phyloP scores from a whole-genome alignment of 2,888 invertebrate genomes.

The Leucoma salicis region DNA sequence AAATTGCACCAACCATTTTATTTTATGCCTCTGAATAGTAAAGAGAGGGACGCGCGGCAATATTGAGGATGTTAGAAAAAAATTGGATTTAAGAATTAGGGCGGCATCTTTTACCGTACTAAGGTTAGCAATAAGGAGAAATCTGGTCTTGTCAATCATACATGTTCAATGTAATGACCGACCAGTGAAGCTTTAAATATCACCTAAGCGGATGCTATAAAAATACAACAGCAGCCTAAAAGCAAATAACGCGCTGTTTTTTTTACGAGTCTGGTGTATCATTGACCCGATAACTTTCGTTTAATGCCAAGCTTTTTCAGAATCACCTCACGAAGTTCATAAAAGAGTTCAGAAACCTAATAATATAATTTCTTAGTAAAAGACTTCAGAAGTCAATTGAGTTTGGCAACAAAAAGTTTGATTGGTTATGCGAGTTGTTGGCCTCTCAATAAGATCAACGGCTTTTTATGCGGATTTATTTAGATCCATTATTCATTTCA shows the following conservation, averaged over 20 bases:
- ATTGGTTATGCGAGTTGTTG: conserved; percentile 26
- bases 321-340: conserved; percentile 10
- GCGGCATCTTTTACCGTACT: too few species aligned
- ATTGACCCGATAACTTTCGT: conserved; percentile 9
- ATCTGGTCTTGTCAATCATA: too few species aligned
- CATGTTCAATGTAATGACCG: too few species aligned
- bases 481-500: neutral
- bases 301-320: conserved; percentile 8
- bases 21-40: too few species aligned
- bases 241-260: too few species aligned
- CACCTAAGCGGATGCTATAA: neutral
- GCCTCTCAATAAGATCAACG: conserved; percentile 21
- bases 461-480: conserved; percentile 1
- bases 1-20: too few species aligned
- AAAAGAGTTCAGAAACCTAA: conserved; percentile 14
- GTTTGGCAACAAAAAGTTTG: conserved; percentile 32
- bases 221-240: neutral
- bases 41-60: too few species aligned
- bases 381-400: conserved; percentile 27
- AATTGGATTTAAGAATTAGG: too few species aligned
- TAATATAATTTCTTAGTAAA: conserved; percentile 6
- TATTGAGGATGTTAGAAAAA: too few species aligned
- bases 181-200: neutral
- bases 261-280: neutral
- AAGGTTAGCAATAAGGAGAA: too few species aligned